Evolutionary conservation across 2,797 vertebrate species (phyloP), one percentile per base, ranked within the genome.

Genomic region (Malurus leucopterus): DNA sequence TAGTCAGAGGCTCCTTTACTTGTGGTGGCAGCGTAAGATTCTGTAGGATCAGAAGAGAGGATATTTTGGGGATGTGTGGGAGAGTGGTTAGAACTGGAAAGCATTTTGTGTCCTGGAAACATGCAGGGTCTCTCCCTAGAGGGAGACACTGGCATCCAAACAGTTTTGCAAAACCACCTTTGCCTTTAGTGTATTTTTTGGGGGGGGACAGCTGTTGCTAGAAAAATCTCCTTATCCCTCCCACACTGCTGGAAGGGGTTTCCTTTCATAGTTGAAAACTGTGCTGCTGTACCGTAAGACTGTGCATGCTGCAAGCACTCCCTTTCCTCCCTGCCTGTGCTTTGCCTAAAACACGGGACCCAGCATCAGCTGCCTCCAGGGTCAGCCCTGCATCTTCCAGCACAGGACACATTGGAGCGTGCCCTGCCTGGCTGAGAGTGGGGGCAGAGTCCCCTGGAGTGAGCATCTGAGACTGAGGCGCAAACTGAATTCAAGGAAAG

Each of bases 231-330:
- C 8, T 41, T 90, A 15, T 73, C 11, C 26, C 11, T 75, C 40
- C n/a, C 1, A 2, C 1, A 1, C 17, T 71, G 29, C 44, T 9
- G 14, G 44, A 54, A 49, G 15, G 47, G 29, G 23, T 69, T 84
- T 70, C 49, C 50, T 54, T 70, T 75, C 2, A 2, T 62, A 27
- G n/a, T 0, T 57, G 44, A 40, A 40, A 69, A 8, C 30, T 15
- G 23, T 4, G 13, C 30, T 30, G 47, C 64, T 63, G 38, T 2
- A 4, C 20, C 1, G 0, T 27, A 30, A 51, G 43, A 11, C 54
- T 21, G 2, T 22, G 17, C 1, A 1, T 36, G 29, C 50, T 73
- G 44, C 1, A 3, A 49, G 22, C 0, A 1, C 18, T 0, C 0
- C 34, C 53, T 53, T 55, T n/a, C 51, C 11, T 67, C 15, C 46